Evolutionary conservation across 2,797 vertebrate genomes (phyloP), one percentile per base, ranked within the genome.

Genomic region (Pitangus sulphuratus): DNA sequence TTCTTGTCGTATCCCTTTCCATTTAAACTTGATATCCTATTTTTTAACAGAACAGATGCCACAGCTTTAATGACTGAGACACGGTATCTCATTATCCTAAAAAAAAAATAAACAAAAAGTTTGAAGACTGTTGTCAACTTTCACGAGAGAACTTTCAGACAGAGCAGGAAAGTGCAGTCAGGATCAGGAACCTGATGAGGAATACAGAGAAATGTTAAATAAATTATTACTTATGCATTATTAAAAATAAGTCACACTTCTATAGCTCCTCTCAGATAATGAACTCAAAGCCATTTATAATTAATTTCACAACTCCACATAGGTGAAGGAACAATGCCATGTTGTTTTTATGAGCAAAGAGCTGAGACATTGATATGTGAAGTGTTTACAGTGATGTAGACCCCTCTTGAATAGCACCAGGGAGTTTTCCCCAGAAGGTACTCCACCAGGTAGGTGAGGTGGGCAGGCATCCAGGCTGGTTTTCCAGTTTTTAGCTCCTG

Each of bases 191-290:
- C 80, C 57, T 66, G 62, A 90, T 56, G 66, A 94, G 56, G 66
- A 95, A 82, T 93, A 90, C 31, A 82, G 68, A 84, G 56, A 68
- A 90, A 95, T 83, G 85, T 71, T 96, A 93, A 95, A 95, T 97
- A 96, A 97, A 91, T 95, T 84, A 97, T 93, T 91, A 57, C 53
- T 64, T 90, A 78, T 94, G 42, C 81, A 95, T 96, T 95, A 96
- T 97, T 96, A 87, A 96, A 97, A 94, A 95, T 94, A 88, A 95
- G 91, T 89, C 88, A 95, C 74, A 84, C 66, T 93, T 96, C 77
- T 72, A 77, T 84, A 83, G 80, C 35, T 93, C 58, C 40, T 87
- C 42, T 94, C 85, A 87, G 62, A 72, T 94, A 94, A 94, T 91
- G 85, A 96, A 84, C 89, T 70, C 62, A 45, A 90, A 91, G 56